Base-by-base conservation (phyloP, 2,113 vertebrate species). In the Terrapene triunguis region DNA sequence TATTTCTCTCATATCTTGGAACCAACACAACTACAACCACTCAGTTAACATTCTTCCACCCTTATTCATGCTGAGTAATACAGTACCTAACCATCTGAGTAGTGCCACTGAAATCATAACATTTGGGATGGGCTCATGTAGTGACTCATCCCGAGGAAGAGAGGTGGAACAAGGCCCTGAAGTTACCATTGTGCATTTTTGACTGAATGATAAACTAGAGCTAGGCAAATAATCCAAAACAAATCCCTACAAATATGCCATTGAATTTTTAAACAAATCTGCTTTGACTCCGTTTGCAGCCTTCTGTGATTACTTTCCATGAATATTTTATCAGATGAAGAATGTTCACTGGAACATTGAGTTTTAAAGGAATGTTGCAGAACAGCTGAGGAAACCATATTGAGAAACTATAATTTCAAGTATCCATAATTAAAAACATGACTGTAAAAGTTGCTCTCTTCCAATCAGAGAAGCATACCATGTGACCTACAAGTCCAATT, bases 311-410 rank as follows among this genome's bases (percentile, higher is more conserved):
- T 97, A 87, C 95, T 89, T 83, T 2, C 95, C 94, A 97, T 97
- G 89, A 97, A 96, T 96, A 97, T 95, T 97, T 90, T 97, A 97
- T 94, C 95, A 91, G 93, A 94, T 50, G 74, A 85, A 94, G 94
- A 94, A 51, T 96, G 95, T 92, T 95, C 93, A 65, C 74, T 88
- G 93, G 92, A 97, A 97, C 92, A 51, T 16, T 92, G 92, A 94
- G 90, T 97, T 95, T 93, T 97, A 96, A 96, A 96, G 85, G 94
- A 96, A 93, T 16, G 84, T 47, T 92, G 51, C 89, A 57, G 53
- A 51, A 59, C 5, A 92, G 65, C 96, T 87, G 84, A 95, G 81
- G 89, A 97, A 96, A 93, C 83, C 6, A 86, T 93, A 84, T 42
- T 59, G 91, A 96, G 93, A 96, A 96, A 93, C 97, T 97, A 97